Percentiles rank a stretch among this genome's conserved stretches.
phyloP scores from a whole-genome alignment of 1,140 invertebrate genomes.

The Palaemon carinicauda region DNA sequence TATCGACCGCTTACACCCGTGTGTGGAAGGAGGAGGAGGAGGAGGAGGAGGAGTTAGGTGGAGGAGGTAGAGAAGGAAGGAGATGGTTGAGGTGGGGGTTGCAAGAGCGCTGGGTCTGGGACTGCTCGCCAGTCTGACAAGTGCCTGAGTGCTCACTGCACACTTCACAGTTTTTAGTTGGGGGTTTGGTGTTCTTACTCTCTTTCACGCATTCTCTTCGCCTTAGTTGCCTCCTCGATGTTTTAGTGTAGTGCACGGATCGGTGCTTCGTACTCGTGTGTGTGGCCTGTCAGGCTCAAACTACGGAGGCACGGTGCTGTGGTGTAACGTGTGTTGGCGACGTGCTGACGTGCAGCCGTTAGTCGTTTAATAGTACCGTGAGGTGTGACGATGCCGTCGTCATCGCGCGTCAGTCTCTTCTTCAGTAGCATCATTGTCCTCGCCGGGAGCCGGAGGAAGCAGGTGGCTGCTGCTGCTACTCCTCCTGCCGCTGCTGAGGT shows the following conservation, averaged over 20 bases:
- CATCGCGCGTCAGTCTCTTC: constrained; percentile 27
- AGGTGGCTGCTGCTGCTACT: constrained; percentile 38
- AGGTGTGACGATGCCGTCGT: constrained; percentile 20
- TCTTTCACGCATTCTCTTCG: constrained; percentile 44
- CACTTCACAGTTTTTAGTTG: constrained; percentile 55
- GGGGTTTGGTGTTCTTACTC: constrained; percentile 52
- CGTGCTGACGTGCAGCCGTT: constrained; percentile 23
- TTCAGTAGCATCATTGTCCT: constrained; percentile 27
- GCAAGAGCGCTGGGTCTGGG: constrained; percentile 21
- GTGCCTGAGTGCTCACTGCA: constrained; percentile 54
- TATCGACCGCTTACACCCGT: constrained; percentile 32
- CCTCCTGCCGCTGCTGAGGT: background rate
- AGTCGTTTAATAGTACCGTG: background rate
- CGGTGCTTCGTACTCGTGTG: constrained; percentile 33
- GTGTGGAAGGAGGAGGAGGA: constrained; percentile 38
- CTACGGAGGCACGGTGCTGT: constrained; percentile 24
- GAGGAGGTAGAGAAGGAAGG: constrained; percentile 12
- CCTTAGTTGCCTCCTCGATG: constrained; percentile 49
- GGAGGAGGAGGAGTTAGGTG: background rate
- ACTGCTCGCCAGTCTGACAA: constrained; percentile 51
- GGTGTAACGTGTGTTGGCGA: constrained; percentile 3
- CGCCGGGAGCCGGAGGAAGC: constrained; percentile 33
- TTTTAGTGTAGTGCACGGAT: constrained; percentile 40
- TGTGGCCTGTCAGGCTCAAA: constrained; percentile 26
- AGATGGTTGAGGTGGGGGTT: background rate